Evolutionary conservation across 2,113 vertebrate genomes (phyloP).

Genomic region (Archocentrus centrarchus): DNA sequence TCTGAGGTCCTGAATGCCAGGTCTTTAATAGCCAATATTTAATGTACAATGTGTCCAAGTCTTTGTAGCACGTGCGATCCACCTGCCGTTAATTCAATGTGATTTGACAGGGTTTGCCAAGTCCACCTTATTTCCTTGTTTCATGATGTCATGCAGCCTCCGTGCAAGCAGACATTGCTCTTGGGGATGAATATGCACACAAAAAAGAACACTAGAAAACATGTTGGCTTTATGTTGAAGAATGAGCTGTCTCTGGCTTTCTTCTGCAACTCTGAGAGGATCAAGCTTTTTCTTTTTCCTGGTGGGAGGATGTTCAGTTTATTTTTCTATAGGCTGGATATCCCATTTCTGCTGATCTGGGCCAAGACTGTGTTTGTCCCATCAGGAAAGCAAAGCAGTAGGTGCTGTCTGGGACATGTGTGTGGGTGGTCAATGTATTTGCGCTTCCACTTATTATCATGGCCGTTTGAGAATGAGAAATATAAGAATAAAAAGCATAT

Average conservation of each 20-base stretch:
- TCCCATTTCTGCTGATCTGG: constrained; percentile 17
- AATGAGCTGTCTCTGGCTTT: constrained; percentile 43
- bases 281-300: constrained; percentile 45
- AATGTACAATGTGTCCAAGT: not conserved
- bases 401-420: constrained; percentile 30
- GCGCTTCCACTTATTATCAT: constrained; percentile 8
- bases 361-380: constrained; percentile 37
- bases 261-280: constrained; percentile 53
- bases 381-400: constrained; percentile 13
- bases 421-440: constrained; percentile 45
- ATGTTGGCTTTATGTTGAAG: constrained; percentile 21
- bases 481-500: constrained; percentile 1
- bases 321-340: constrained; percentile 22
- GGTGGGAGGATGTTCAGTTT: constrained; percentile 38
- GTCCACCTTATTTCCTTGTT: constrained; percentile 22
- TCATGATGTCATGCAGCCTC: constrained; percentile 13
- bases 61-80: not conserved
- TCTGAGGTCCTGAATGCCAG: not conserved
- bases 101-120: constrained; percentile 56
- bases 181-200: constrained; percentile 31
- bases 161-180: constrained; percentile 18
- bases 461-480: constrained; percentile 14
- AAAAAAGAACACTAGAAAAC: constrained; percentile 13
- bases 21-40: not conserved
- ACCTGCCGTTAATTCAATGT: constrained; percentile 27